These are phyloP conservation scores for Hesperia comma DNA, from an alignment of 2,888 invertebrate genomes.

Conservation along the genomic window DNA sequence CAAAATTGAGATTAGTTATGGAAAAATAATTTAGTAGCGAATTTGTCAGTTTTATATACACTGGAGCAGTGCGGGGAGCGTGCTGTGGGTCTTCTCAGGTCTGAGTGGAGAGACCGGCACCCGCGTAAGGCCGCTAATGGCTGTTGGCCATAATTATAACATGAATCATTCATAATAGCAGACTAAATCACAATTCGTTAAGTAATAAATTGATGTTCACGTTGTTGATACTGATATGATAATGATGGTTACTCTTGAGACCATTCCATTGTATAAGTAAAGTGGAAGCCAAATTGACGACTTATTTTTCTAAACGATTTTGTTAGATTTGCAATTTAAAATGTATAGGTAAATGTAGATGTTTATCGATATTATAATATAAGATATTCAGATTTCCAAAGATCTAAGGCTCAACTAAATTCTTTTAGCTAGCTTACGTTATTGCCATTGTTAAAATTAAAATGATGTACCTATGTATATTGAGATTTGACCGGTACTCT, in stretches of 20 bases:
- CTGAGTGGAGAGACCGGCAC: not conserved
- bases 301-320: slow-evolving; percentile 83
- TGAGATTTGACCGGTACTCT: slow-evolving; percentile 42
- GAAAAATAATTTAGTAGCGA: slow-evolving; percentile 8
- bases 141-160: not conserved
- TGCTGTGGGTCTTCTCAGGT: not conserved
- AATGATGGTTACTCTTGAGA: slow-evolving; percentile 75
- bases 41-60: slow-evolving; percentile 21
- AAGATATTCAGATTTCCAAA: slow-evolving; percentile 80
- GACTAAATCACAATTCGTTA: slow-evolving; percentile 2
- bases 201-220: slow-evolving; percentile 14
- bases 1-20: slow-evolving; percentile 15
- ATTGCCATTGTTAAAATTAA: slow-evolving; percentile 51
- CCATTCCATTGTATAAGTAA: slow-evolving; percentile 80
- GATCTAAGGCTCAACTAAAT: slow-evolving; percentile 80
- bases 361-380: slow-evolving; percentile 76
- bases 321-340: slow-evolving; percentile 80
- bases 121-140: not conserved
- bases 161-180: slow-evolving; percentile 5
- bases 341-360: slow-evolving; percentile 71
- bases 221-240: slow-evolving; percentile 32
- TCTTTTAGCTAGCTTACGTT: slow-evolving; percentile 67
- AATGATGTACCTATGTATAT: slow-evolving; percentile 49
- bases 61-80: not conserved
- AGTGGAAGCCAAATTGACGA: slow-evolving; percentile 82